Evolutionary conservation across 2,888 invertebrate genomes (phyloP), one percentile per base, ranked within the genome.

Genomic region (Lycia hirtaria): DNA sequence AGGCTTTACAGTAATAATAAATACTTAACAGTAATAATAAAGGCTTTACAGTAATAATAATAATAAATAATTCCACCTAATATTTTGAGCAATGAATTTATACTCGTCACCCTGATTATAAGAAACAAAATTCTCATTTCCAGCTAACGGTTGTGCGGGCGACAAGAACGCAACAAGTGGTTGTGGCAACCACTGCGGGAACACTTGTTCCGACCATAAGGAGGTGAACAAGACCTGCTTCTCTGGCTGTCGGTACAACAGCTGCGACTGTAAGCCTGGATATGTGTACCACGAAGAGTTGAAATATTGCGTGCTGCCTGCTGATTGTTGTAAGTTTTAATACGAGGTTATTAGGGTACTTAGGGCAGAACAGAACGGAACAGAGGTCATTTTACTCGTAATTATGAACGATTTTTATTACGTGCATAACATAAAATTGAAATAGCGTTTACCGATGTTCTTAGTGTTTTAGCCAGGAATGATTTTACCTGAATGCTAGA

Each of bases 131-230:
- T 3, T 19, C 7, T 32, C 10, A 10, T 30, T 48, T 26, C 3
- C 55, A 59, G 63, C 62, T 15, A 81, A 76, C 0, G 73, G 72
- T 51, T 87, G 87, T 59, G 75, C 76, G 2, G 81, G 78, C 0
- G 87, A 87, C 51, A 61, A 56, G 41, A 87, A 87, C 53, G 87
- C 87, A 0, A 81, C 78, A 1, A 73, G 79, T 0, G 87, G 87
- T 6, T 87, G 87, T 50, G 86, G 87, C 0, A 85, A 87, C 71
- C 77, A 81, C 60, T 87, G 87, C 56, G 85, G 87, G 1, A 80
- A 79, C 55, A 77, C 75, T 1, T 87, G 87, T 45, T 79, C 83
- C 0, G 87, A 87, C 64, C 77, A 81, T 64, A 72, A 64, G 28
- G 80, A 83, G 3, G 59, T 68, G 0, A 82, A 86, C 67, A 86